These are phyloP conservation scores for Brachirus orientalis DNA, from an alignment of 2,113 vertebrate species.

Conservation along the genomic window DNA sequence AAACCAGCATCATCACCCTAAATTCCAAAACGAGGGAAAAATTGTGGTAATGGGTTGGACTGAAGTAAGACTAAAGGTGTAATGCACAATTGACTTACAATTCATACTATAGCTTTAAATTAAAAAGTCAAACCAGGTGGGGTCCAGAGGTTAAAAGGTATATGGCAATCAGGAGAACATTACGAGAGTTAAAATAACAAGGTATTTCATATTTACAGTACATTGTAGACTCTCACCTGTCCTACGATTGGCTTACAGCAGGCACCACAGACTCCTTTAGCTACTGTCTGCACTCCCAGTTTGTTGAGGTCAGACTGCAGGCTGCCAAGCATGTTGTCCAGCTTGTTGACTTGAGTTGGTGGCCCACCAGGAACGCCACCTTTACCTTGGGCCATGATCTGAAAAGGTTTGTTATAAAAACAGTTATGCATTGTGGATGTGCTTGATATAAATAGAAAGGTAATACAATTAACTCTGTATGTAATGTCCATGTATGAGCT, in stretches of 20 bases:
- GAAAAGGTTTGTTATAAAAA: slow-evolving; percentile 28
- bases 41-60: too few species aligned
- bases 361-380: slow-evolving; percentile 81
- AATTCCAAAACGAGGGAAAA: too few species aligned
- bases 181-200: too few species aligned
- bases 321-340: slow-evolving; percentile 98
- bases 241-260: slow-evolving; percentile 98
- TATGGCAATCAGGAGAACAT: too few species aligned
- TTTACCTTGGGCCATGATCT: slow-evolving; percentile 97
- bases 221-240: slow-evolving; percentile 85
- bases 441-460: not conserved
- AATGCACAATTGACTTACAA: too few species aligned
- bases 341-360: slow-evolving; percentile 93
- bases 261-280: slow-evolving; percentile 97
- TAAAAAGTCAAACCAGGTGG: too few species aligned
- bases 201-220: not conserved
- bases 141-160: too few species aligned
- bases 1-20: too few species aligned
- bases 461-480: not conserved
- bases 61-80: too few species aligned
- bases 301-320: slow-evolving; percentile 98
- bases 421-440: not conserved
- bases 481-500: not conserved
- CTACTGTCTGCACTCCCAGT: slow-evolving; percentile 94
- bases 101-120: too few species aligned